These are phyloP conservation scores for Salticus scenicus DNA, from an alignment of 2,888 invertebrate genomes.

Conservation along the genomic window DNA sequence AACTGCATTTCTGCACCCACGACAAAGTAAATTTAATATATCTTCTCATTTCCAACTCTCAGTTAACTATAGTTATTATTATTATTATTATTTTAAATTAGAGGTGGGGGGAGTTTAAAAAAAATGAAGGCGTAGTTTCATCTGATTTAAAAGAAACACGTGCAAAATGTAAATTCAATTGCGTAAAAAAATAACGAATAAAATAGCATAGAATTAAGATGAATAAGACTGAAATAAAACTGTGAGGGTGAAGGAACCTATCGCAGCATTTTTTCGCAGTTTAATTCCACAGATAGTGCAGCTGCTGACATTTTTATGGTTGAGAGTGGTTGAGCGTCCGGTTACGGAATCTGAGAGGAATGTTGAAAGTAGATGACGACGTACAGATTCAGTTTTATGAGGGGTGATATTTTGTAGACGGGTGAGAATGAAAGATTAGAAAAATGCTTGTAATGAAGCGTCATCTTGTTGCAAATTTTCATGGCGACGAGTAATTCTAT, in stretches of 20 bases:
- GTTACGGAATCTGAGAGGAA: background rate
- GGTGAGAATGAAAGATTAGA: background rate
- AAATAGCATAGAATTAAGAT: no score
- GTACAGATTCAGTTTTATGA: background rate
- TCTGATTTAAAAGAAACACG: no score
- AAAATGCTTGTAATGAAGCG: background rate
- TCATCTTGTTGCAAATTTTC: background rate
- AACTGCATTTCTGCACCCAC: no score
- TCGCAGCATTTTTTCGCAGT: background rate
- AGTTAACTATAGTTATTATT: no score
- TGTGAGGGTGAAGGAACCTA: background rate
- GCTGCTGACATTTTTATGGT: slow-evolving; percentile 7
- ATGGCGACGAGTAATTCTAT: no score
- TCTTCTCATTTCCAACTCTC: no score
- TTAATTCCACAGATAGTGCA: background rate
- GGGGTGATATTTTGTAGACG: background rate
- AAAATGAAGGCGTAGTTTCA: no score
- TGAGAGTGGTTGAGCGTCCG: background rate
- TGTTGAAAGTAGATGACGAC: background rate
- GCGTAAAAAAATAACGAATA: no score
- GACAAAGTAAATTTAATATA: no score
- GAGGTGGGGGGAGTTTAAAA: no score
- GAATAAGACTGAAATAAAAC: background rate
- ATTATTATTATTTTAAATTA: no score
- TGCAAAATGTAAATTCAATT: no score